Evolutionary conservation across 2,797 vertebrate genomes (phyloP).

Genomic region (Tenualosa ilisha): DNA sequence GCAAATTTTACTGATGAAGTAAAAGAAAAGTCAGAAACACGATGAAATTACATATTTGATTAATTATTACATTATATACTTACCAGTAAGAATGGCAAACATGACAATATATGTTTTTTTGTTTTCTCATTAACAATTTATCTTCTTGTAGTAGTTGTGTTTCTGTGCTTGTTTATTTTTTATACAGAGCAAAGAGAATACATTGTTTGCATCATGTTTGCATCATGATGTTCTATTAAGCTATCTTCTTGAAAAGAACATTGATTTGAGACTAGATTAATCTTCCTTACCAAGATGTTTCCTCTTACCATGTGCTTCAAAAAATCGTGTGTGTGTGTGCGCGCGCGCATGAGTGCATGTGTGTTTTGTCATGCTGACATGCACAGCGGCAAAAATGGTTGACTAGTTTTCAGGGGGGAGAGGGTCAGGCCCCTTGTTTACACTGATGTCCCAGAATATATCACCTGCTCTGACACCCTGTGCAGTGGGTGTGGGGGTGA

Average conservation of each 20-base stretch:
- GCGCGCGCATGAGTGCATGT: background rate
- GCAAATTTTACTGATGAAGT: background rate
- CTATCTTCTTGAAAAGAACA: background rate
- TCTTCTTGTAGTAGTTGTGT: background rate
- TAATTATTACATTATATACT: background rate
- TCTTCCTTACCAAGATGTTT: background rate
- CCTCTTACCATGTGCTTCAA: background rate
- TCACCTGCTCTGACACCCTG: slow-evolving; percentile 38
- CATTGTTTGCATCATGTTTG: background rate
- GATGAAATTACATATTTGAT: background rate
- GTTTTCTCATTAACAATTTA: background rate
- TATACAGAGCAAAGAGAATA: background rate
- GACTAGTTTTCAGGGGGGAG: background rate
- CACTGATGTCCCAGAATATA: slow-evolving; percentile 17
- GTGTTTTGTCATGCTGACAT: background rate
- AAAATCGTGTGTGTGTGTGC: background rate
- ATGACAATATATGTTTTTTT: background rate
- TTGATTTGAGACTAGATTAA: background rate
- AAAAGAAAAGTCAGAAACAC: background rate
- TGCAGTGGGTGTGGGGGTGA: slow-evolving; percentile 37
- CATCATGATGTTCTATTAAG: background rate
- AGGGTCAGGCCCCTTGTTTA: slow-evolving; percentile 32
- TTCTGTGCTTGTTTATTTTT: background rate
- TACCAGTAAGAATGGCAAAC: background rate
- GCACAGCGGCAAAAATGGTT: background rate